phyloP scores from a whole-genome alignment of 1,140 invertebrate species.

The Tetramorium alpestre region DNA sequence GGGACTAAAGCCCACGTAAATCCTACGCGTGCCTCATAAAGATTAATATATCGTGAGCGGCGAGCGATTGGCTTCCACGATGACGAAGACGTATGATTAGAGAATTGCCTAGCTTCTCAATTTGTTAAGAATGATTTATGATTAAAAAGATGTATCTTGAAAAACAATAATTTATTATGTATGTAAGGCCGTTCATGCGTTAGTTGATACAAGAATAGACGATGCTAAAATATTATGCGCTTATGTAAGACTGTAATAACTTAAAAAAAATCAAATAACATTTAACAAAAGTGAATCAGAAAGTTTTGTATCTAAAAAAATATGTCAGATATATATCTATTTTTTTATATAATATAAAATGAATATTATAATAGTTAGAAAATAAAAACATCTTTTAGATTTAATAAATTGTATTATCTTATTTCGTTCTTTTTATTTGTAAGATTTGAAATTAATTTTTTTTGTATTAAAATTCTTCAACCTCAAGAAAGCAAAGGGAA shows the following conservation, averaged over 20 bases:
- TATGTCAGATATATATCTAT: not conserved
- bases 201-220: not conserved
- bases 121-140: slow-evolving; percentile 40
- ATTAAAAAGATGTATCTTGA: not conserved
- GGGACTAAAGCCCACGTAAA: slow-evolving; percentile 58
- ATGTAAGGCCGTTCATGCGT: not conserved
- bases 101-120: slow-evolving; percentile 32
- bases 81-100: slow-evolving; percentile 47
- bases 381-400: not conserved
- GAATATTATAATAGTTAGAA: not conserved
- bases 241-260: not conserved
- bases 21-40: slow-evolving; percentile 78
- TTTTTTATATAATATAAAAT: not conserved
- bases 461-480: slow-evolving; percentile 84
- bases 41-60: slow-evolving; percentile 74
- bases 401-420: not conserved
- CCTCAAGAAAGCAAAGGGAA: slow-evolving; percentile 47
- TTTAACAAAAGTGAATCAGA: not conserved
- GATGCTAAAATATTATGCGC: not conserved
- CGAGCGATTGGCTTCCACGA: slow-evolving; percentile 27
- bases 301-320: not conserved
- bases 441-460: slow-evolving; percentile 44
- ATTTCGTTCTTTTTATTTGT: not conserved
- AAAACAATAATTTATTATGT: slow-evolving; percentile 1
- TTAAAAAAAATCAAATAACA: not conserved